Base-by-base conservation (phyloP, 2,888 invertebrate species). In the Hemithea aestivaria region DNA sequence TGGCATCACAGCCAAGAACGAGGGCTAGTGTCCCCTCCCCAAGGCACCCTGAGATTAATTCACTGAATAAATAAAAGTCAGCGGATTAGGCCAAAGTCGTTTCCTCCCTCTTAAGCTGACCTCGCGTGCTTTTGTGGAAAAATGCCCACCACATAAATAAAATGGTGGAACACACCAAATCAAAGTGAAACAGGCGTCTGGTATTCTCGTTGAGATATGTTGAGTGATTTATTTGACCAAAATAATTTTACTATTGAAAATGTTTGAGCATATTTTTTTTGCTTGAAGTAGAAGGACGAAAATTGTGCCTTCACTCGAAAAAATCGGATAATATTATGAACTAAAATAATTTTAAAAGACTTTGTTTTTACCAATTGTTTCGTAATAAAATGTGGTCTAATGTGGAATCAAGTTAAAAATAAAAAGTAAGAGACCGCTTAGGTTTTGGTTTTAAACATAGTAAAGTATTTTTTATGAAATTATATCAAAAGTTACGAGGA, bases 51-150 rank as follows among this genome's bases (percentile, higher is more conserved):
- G 75, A 85, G 85, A 87, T 85, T 85, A 87, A 87, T 85, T 85
- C 84, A 83, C 78, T 84, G 87, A 85, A 87, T 87, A 87, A 87
- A 87, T 85, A 87, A 87, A 85, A 85, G 87, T 85, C 87, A 84
- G 87, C 84, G 84, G 87, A 85, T 85, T 85, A 85, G 82, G 78
- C 76, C 81, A 74, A 74, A 80, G 82, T 78, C 82, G 80, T 82
- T 84, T 77, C 82, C 82, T 81, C 82, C 83, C 85, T 81, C 84
- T 79, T 74, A 77, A 77, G 78, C 77, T 83, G 85, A 84, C 83
- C 85, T 82, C 80, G 83, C 79, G 78, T 83, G 83, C 80, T 78
- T 77, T 82, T 79, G 78, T 78, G 73, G 76, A 82, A 80, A 83
- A 83, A 82, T 83, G 74, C 73, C 73, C 70, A 65, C 66, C 71